A percentile compares a stretch with the other conserved stretches of the same genome.
Conservation (phyloP, 2,113 vertebrate genomes). For the Labeo catla region DNA sequence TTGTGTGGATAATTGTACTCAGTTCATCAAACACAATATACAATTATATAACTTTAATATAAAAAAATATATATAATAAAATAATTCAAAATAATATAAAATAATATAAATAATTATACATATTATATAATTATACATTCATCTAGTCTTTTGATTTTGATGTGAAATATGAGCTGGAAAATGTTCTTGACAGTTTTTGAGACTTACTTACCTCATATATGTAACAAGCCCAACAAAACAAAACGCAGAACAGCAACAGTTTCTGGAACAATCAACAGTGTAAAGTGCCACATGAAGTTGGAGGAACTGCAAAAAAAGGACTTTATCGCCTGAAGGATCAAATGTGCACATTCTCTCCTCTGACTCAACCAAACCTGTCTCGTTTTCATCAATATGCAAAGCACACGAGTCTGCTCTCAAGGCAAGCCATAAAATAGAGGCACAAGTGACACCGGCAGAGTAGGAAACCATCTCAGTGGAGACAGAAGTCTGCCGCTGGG, state of each 20-base stretch:
- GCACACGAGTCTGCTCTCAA: slow-evolving; percentile 62
- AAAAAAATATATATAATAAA: not conserved
- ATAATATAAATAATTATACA: not conserved
- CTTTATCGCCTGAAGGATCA: slow-evolving; percentile 62
- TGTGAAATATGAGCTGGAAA: not conserved
- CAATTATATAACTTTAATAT: not conserved
- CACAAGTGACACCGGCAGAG: slow-evolving; percentile 3
- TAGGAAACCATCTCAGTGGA: slow-evolving; percentile 40
- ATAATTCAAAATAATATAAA: not conserved
- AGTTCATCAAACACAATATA: not conserved
- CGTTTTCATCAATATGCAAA: slow-evolving; percentile 67
- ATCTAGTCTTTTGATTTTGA: not conserved
- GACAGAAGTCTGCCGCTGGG: slow-evolving; percentile 33
- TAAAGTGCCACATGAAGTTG: not conserved
- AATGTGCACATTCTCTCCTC: slow-evolving; percentile 60
- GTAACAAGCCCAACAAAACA: not conserved
- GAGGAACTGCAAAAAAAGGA: slow-evolving; percentile 45
- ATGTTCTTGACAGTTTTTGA: not conserved
- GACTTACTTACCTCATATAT: not conserved
- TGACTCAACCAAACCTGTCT: slow-evolving; percentile 64
- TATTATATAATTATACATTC: not conserved
- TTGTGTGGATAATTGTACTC: not conserved
- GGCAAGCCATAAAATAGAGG: slow-evolving; percentile 64
- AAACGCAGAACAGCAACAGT: slow-evolving; percentile 3
- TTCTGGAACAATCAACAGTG: not conserved